Evolutionary conservation across 2,888 invertebrate genomes (phyloP).

Genomic region (Drosophila aldrichi): DNA sequence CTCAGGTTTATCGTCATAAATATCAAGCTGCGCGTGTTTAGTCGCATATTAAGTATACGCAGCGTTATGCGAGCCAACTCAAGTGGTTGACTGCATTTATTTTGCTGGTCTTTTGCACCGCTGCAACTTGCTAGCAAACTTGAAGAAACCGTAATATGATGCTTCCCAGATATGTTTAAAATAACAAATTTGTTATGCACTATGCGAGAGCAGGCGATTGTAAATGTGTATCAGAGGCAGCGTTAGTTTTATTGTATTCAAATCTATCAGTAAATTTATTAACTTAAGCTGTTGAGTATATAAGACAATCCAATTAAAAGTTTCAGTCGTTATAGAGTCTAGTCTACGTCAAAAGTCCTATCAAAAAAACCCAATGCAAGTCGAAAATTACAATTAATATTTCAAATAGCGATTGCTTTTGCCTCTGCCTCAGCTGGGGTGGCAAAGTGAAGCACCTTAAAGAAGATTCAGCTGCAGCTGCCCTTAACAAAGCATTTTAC

Average conservation of each 20-base stretch:
- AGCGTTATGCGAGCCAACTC: conserved; percentile 41
- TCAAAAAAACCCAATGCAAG: neutral
- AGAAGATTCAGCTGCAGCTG: conserved; percentile 25
- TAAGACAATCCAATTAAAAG: too few species aligned
- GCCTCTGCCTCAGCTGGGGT: neutral
- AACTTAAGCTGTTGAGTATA: neutral
- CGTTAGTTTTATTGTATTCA: neutral
- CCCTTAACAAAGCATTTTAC: conserved; percentile 30
- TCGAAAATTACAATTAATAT: neutral
- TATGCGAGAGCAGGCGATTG: neutral
- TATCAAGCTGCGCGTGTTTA: conserved; percentile 53
- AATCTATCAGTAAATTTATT: neutral
- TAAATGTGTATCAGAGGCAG: neutral
- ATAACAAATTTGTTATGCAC: neutral
- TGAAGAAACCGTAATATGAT: neutral
- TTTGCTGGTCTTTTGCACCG: conserved; percentile 5
- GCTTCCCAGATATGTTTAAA: neutral
- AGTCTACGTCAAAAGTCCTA: neutral
- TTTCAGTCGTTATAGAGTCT: neutral
- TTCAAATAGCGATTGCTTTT: neutral
- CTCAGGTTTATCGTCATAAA: conserved; percentile 71
- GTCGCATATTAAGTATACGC: conserved; percentile 73
- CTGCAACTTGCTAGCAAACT: conserved; percentile 3
- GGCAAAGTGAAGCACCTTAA: neutral
- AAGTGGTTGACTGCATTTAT: conserved; percentile 37